Conservation (phyloP, 2,797 vertebrate genomes). For the Moxostoma hubbsi region DNA sequence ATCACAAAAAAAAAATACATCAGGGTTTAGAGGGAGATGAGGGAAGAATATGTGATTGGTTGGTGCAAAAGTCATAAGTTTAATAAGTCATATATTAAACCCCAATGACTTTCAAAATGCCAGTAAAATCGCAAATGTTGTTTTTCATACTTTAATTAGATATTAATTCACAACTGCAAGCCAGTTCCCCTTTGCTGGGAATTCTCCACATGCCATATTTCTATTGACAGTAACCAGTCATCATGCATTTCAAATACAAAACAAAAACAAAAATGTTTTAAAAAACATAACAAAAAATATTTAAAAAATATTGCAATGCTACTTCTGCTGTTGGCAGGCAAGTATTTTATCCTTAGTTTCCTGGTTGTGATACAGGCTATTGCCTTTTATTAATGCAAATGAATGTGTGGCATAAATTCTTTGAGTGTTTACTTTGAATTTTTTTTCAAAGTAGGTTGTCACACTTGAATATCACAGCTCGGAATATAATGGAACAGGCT, state of each 20-base stretch:
- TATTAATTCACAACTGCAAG: constrained; percentile 19
- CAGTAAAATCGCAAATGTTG: constrained; percentile 5
- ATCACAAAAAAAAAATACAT: too few relatives aligned
- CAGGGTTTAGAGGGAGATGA: too few relatives aligned
- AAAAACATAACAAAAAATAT: too few relatives aligned
- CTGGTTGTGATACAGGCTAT: not conserved
- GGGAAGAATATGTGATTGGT: not conserved
- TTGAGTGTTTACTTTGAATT: not conserved
- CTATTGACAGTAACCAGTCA: constrained; percentile 3
- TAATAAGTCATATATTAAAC: not conserved
- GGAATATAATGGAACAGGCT: not conserved
- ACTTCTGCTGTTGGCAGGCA: not conserved
- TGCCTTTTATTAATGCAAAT: not conserved
- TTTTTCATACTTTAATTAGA: constrained; percentile 23
- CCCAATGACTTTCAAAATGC: constrained; percentile 12
- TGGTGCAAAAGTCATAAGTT: not conserved
- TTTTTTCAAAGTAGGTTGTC: not conserved
- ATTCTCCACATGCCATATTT: constrained; percentile 8
- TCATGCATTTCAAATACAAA: constrained; percentile 22
- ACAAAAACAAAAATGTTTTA: not conserved
- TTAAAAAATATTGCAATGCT: not conserved
- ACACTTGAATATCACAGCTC: not conserved
- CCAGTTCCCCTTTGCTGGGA: constrained; percentile 16
- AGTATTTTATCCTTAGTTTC: not conserved
- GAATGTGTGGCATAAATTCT: not conserved